These are phyloP conservation scores for Euschistus heros DNA, from an alignment of 1,140 invertebrate species.

Conservation along the genomic window DNA sequence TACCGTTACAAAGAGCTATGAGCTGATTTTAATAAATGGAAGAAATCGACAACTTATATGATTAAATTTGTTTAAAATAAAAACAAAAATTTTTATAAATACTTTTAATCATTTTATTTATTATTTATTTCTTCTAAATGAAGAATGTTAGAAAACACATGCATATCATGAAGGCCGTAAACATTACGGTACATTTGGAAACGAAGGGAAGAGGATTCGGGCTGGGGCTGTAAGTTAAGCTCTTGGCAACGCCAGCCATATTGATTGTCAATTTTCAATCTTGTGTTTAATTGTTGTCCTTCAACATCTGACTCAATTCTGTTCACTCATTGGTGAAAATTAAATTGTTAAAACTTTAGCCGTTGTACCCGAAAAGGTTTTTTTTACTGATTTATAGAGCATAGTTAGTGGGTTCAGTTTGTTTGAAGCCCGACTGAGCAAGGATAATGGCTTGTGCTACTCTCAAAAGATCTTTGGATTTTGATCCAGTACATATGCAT, in stretches of 20 bases:
- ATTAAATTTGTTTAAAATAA: background rate
- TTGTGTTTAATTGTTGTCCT: no score
- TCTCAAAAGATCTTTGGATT: slow-evolving; percentile 83
- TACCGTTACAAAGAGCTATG: slow-evolving; percentile 1
- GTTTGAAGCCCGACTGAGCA: no score
- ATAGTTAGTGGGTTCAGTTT: no score
- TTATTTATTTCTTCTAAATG: background rate
- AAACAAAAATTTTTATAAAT: background rate
- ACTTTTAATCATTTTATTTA: background rate
- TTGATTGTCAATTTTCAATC: slow-evolving; percentile 12
- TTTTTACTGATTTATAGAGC: no score
- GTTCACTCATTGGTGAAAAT: no score
- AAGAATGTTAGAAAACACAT: background rate
- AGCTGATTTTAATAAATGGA: background rate
- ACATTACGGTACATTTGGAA: background rate
- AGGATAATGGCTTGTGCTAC: slow-evolving; percentile 83
- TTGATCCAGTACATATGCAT: slow-evolving; percentile 73
- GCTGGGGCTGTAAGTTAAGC: background rate
- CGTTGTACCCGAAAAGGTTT: no score
- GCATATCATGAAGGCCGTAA: background rate
- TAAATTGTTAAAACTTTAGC: no score
- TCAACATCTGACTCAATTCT: no score
- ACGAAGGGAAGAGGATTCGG: background rate
- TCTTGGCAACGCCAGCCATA: slow-evolving; percentile 15
- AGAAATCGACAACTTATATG: background rate